These are phyloP conservation scores for Rhinichthys klamathensis DNA, from an alignment of 2,113 vertebrate genomes.

Conservation along the genomic window DNA sequence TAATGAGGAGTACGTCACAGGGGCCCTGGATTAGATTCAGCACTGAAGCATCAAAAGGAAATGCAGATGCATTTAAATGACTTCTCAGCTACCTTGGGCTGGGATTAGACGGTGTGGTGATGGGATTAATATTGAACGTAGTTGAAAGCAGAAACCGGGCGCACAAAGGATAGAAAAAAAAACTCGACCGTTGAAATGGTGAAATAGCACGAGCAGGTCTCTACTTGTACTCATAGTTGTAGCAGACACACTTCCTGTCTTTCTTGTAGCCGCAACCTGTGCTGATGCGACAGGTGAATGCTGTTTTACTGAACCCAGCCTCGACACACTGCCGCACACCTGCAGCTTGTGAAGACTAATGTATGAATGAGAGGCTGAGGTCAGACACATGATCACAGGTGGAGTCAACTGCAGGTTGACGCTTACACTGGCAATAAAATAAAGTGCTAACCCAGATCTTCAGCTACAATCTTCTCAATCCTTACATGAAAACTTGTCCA, in stretches of 20 bases:
- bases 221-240: not conserved
- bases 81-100: conserved; percentile 45
- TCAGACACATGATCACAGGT: not conserved
- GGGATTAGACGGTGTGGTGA: conserved; percentile 51
- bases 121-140: conserved; percentile 50
- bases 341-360: not conserved
- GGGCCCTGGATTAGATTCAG: conserved; percentile 51
- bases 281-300: not conserved
- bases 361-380: not conserved
- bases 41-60: conserved; percentile 30
- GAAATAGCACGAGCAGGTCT: conserved; percentile 14
- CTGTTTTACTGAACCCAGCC: conserved; percentile 4
- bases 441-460: not conserved
- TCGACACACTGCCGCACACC: not conserved
- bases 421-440: not conserved
- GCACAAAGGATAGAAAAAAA: not conserved
- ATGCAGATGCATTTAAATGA: conserved; percentile 50
- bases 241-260: not conserved
- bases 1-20: conserved; percentile 54
- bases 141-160: conserved; percentile 23
- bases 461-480: not conserved
- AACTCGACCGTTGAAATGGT: not conserved
- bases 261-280: not conserved
- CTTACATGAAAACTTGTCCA: not conserved
- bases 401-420: not conserved